These are phyloP conservation scores for Hepsetus odoe DNA, from an alignment of 2,113 vertebrate genomes.

Conservation along the genomic window DNA sequence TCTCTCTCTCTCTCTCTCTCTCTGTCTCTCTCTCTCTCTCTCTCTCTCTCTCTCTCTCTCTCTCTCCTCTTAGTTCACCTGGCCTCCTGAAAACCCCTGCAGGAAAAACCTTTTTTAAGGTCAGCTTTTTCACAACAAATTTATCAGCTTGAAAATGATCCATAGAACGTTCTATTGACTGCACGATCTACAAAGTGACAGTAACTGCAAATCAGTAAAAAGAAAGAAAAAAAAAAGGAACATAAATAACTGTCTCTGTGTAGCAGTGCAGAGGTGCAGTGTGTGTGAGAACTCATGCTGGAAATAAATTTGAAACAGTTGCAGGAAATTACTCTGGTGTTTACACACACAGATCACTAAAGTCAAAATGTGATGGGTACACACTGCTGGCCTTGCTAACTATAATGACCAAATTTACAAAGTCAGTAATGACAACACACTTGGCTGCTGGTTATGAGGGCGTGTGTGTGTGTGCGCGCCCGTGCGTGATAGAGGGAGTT, in stretches of 20 bases:
- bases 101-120: slow-evolving; percentile 30
- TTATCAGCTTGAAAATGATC: too few relatives aligned
- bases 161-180: too few relatives aligned
- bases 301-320: slow-evolving; percentile 44
- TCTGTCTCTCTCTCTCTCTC: slow-evolving; percentile 46
- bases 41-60: slow-evolving; percentile 9
- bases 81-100: not conserved
- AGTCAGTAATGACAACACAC: slow-evolving; percentile 37
- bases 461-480: slow-evolving; percentile 18
- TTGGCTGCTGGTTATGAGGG: slow-evolving; percentile 40
- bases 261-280: too few relatives aligned
- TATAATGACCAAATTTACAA: slow-evolving; percentile 50
- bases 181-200: too few relatives aligned
- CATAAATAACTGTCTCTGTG: too few relatives aligned
- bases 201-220: too few relatives aligned
- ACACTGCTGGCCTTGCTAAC: slow-evolving; percentile 33
- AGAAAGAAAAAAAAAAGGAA: not conserved
- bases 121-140: slow-evolving; percentile 30
- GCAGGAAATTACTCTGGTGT: slow-evolving; percentile 29
- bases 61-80: slow-evolving; percentile 54
- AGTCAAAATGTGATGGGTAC: slow-evolving; percentile 32
- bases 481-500: slow-evolving; percentile 54
- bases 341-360: slow-evolving; percentile 18
- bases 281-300: slow-evolving; percentile 14
- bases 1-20: slow-evolving; percentile 46